Conservation (phyloP, 2,113 vertebrate species). For the Deroptyus accipitrinus region DNA sequence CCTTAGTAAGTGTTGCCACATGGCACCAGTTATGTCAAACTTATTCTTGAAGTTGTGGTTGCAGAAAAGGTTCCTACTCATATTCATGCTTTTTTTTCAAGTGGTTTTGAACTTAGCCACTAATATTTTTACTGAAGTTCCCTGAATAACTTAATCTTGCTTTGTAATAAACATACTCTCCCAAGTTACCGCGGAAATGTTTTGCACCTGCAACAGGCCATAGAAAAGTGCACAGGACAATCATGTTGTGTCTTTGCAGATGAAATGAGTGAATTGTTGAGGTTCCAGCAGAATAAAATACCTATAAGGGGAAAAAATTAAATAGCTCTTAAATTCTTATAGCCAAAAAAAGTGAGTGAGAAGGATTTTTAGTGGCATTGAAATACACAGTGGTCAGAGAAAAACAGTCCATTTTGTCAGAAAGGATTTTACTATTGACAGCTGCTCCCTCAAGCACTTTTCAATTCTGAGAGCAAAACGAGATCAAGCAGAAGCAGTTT, state of each 20-base stretch:
- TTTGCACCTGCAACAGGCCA: not conserved
- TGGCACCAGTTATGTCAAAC: constrained; percentile 4
- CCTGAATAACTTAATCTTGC: not conserved
- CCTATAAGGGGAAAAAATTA: not conserved
- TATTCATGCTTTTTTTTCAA: not conserved
- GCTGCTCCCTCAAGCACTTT: not conserved
- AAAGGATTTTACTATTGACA: not conserved
- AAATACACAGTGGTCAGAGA: not conserved
- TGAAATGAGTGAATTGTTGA: not conserved
- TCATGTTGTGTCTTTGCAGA: not conserved
- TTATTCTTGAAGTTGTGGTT: not conserved
- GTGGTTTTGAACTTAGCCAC: constrained; percentile 10
- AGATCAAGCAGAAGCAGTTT: not conserved
- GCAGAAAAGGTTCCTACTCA: not conserved
- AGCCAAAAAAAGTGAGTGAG: not conserved
- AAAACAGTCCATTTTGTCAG: not conserved
- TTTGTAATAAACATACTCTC: not conserved
- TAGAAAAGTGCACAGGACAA: not conserved
- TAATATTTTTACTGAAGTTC: not conserved
- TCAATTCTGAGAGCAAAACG: not conserved
- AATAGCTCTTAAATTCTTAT: not conserved
- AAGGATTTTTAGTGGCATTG: not conserved
- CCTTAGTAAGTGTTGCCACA: not conserved
- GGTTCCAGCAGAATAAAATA: not conserved
- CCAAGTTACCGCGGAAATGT: not conserved